These are phyloP conservation scores for Apotomis capreana DNA, from an alignment of 2,888 invertebrate genomes.

Conservation along the genomic window DNA sequence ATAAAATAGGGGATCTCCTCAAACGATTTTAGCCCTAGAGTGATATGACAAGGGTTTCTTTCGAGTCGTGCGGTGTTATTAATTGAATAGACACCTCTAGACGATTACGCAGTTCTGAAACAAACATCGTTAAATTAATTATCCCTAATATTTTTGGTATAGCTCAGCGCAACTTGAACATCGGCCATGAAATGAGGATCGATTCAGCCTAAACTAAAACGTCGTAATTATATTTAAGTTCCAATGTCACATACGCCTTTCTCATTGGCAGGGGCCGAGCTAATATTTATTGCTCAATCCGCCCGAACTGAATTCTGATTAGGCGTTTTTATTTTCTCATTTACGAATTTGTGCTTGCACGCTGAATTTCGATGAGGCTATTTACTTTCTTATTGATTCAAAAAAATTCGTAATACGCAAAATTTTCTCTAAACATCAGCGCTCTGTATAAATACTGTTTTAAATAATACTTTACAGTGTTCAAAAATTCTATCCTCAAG, in stretches of 20 bases:
- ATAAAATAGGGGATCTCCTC: conserved; percentile 16
- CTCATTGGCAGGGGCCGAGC: not conserved
- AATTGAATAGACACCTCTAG: conserved; percentile 35
- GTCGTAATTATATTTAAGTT: not conserved
- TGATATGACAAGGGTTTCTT: conserved; percentile 8
- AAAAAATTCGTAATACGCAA: not conserved
- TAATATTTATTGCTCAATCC: conserved; percentile 38
- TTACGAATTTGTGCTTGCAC: conserved; percentile 27
- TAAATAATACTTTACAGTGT: no score
- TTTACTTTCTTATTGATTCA: conserved; percentile 20
- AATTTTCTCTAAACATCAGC: no score
- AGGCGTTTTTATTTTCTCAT: conserved; percentile 39
- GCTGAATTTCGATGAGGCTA: conserved; percentile 28
- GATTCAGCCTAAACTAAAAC: not conserved
- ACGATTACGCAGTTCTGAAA: conserved; percentile 33
- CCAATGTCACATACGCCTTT: not conserved
- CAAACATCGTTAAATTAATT: conserved; percentile 41
- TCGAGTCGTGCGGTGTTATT: conserved; percentile 8
- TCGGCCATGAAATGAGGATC: conserved; percentile 36
- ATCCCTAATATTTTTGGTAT: conserved; percentile 35
- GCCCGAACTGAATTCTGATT: conserved; percentile 37
- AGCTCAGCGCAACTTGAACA: conserved; percentile 17
- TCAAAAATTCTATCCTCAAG: no score
- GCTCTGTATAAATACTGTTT: no score
- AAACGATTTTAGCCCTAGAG: conserved; percentile 23